Base-by-base conservation (phyloP, 2,113 vertebrate genomes). In the Martes martes region DNA sequence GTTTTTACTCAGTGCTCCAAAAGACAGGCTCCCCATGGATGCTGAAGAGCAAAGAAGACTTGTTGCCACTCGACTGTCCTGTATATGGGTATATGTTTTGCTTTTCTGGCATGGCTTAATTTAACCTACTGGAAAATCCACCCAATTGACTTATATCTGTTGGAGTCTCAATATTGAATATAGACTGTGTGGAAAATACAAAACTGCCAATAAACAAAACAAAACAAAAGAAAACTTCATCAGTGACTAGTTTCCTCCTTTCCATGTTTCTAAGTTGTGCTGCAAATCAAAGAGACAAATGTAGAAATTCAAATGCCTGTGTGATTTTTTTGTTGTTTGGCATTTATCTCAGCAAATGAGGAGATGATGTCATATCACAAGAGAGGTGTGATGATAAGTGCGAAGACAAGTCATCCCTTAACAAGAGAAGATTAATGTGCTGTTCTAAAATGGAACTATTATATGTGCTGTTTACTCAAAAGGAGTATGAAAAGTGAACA, bases 391-490 rank as follows among this genome's bases (percentile, higher is more conserved):
- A 96, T 80, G 92, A 57, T 71, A 96, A 94, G 92, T 94, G 87
- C 0, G 84, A 96, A 57, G 65, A 88, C 47, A 61, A 95, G 63
- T 94, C 95, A 95, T 67, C 13, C 57, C 92, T 97, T 97, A 97
- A 88, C 31, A 85, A 98, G 85, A 73, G 79, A 97, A 96, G 95
- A 98, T 98, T 88, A 96, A 97, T 94, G 78, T 87, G 52, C 55
- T 96, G 0, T 95, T 98, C 87, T 24, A 83, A 97, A 98, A 79
- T 0, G 0, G 19, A 97, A 81, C n/a, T 95, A 80, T 98, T 93
- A 33, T 50, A 63, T 14, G 0, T 80, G 50, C 74, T 97, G 42
- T 97, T 98, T 96, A 95, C 95, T 97, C 59, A 94, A 94, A 97
- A 97, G 24, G 42, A 94, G 33, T 52, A 92, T 91, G 95, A 98